Percentiles rank a stretch among this genome's conserved stretches.
Evolutionary conservation across 2,888 invertebrate genomes (phyloP).

Genomic region (Heliconius ethilla): DNA sequence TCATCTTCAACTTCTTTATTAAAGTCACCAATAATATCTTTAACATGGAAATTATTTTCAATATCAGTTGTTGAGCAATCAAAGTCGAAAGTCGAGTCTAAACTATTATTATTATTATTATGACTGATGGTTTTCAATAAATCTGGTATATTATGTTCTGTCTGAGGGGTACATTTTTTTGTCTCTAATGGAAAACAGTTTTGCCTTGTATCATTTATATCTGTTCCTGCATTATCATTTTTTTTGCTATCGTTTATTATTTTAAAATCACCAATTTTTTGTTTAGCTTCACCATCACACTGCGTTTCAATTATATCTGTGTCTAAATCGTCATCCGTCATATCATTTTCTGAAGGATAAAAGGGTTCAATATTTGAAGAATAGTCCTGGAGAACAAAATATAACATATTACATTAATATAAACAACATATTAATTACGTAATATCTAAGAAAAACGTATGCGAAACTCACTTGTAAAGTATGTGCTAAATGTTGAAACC

Average conservation of each 20-base stretch:
- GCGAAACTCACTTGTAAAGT: conserved; percentile 79
- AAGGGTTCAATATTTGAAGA: conserved; percentile 75
- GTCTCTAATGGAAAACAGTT: conserved; percentile 48
- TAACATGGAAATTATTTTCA: conserved; percentile 75
- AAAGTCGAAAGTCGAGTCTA: conserved; percentile 58
- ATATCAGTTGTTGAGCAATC: conserved; percentile 70
- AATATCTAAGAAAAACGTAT: not conserved
- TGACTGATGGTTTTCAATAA: conserved; percentile 71
- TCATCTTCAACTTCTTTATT: conserved; percentile 83
- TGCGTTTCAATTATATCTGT: conserved; percentile 63
- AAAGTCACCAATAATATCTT: conserved; percentile 82
- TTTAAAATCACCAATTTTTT: conserved; percentile 53
- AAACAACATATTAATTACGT: not conserved
- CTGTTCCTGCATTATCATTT: conserved; percentile 29
- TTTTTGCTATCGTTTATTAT: conserved; percentile 51
- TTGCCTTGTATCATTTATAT: conserved; percentile 23
- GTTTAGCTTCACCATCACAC: conserved; percentile 20
- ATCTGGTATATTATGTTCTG: conserved; percentile 70
- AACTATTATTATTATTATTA: conserved; percentile 71
- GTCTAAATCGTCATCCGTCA: conserved; percentile 77
- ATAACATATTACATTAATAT: conserved; percentile 10
- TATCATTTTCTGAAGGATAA: conserved; percentile 80
- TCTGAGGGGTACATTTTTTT: conserved; percentile 46
- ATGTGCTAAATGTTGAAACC: conserved; percentile 91
- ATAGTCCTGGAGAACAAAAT: conserved; percentile 63